phyloP scores from a whole-genome alignment of 37 sponge, comb jelly and placozoan genomes.

The Ephydatia muelleri region DNA sequence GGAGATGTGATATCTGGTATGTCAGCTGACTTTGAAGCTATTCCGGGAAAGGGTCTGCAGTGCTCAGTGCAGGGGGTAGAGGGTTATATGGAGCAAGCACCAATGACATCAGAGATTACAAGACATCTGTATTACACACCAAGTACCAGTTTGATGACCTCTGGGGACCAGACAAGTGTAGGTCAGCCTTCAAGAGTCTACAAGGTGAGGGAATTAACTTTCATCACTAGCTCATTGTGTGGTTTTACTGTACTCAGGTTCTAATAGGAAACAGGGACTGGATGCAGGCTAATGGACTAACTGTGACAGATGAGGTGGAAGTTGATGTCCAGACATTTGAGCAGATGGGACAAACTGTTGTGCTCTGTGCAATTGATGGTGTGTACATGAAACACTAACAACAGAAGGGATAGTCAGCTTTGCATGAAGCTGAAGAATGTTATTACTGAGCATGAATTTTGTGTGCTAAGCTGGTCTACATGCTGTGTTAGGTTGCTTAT shows the following conservation, averaged over 20 bases:
- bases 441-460: too few relatives aligned
- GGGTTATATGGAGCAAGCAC: too few relatives aligned
- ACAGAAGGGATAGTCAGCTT: not conserved
- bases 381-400: not conserved
- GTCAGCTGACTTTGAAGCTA: slow-evolving; percentile 35
- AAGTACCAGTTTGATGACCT: too few relatives aligned
- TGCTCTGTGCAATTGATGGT: slow-evolving; percentile 72
- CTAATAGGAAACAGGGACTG: slow-evolving; percentile 74
- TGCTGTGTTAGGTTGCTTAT: not conserved
- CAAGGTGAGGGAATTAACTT: not conserved
- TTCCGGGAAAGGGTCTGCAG: slow-evolving; percentile 64
- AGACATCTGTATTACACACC: too few relatives aligned
- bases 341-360: slow-evolving; percentile 66
- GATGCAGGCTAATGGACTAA: slow-evolving; percentile 48
- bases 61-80: slow-evolving; percentile 32
- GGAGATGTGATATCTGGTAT: slow-evolving; percentile 38
- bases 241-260: slow-evolving; percentile 19
- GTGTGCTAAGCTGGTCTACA: too few relatives aligned
- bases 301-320: slow-evolving; percentile 18
- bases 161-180: not conserved
- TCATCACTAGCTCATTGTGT: not conserved
- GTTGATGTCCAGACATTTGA: slow-evolving; percentile 43
- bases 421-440: slow-evolving; percentile 2
- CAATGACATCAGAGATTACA: too few relatives aligned
- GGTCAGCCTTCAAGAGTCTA: not conserved